phyloP scores from a whole-genome alignment of 1,140 invertebrate species.

The Lutraria rhynchaena region DNA sequence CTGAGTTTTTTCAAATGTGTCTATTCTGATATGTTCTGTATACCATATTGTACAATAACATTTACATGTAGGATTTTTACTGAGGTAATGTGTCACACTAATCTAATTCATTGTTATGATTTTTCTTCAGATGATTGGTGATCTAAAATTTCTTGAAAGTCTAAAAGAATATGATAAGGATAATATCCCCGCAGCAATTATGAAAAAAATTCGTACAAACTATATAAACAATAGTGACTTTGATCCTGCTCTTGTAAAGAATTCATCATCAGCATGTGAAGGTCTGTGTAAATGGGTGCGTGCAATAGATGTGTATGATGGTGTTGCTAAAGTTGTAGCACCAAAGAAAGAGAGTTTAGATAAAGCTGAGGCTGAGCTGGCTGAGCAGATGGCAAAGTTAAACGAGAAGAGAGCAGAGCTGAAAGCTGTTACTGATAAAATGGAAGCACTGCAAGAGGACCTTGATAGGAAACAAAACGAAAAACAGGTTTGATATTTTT shows the following conservation, averaged over 20 bases:
- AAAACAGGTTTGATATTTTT: constrained; percentile 80
- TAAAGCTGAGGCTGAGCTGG: constrained; percentile 76
- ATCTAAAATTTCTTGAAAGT: constrained; percentile 83
- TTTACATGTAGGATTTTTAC: no score
- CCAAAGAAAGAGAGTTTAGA: constrained; percentile 80
- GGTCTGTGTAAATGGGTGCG: constrained; percentile 82
- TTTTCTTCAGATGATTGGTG: constrained; percentile 88
- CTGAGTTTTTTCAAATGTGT: no score
- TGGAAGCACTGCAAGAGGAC: constrained; percentile 77
- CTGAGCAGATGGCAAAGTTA: constrained; percentile 78
- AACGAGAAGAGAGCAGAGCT: constrained; percentile 79
- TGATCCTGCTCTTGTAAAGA: constrained; percentile 81
- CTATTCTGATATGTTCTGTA: no score
- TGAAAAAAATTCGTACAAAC: constrained; percentile 79
- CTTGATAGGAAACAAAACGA: constrained; percentile 79
- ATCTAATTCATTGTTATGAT: no score
- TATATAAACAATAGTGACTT: constrained; percentile 82
- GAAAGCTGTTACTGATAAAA: constrained; percentile 79
- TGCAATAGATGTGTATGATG: constrained; percentile 81
- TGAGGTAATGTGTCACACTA: no score
- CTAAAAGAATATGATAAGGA: constrained; percentile 83
- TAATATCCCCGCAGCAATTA: constrained; percentile 79
- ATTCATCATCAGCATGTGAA: constrained; percentile 82
- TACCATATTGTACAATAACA: no score
- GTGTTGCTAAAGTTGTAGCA: constrained; percentile 80